A percentile compares a stretch with the other conserved stretches of the same genome.
These are phyloP conservation scores for Steinernema khuongi DNA, from an alignment of 1,140 invertebrate genomes.

Conservation along the genomic window DNA sequence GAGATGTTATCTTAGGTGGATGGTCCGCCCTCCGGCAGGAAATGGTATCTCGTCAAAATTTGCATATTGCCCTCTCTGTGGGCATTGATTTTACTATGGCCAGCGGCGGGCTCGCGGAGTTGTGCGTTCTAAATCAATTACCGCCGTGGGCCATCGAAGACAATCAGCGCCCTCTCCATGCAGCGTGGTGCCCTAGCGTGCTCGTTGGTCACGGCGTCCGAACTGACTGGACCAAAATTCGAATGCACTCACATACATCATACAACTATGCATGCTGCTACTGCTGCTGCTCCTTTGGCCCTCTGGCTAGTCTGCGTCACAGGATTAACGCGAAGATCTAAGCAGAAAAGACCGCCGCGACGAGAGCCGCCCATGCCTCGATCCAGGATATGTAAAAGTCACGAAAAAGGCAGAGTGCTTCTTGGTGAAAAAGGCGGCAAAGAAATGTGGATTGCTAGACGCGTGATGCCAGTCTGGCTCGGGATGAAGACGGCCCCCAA, in stretches of 20 bases:
- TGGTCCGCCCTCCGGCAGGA: not conserved
- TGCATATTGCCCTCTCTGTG: not conserved
- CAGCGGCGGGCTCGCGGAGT: not conserved
- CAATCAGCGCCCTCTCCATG: conserved; percentile 14
- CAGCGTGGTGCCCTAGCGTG: conserved; percentile 6
- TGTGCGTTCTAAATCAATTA: conserved; percentile 15
- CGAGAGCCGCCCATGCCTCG: not conserved
- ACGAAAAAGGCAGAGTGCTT: not conserved
- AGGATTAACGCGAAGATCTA: conserved; percentile 16
- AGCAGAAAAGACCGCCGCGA: not conserved
- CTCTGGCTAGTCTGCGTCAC: not conserved
- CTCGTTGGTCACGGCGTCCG: not conserved
- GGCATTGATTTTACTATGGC: conserved; percentile 6
- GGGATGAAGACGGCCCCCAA: too few relatives aligned
- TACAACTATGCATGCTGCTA: conserved; percentile 12
- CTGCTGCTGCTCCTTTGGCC: too few relatives aligned
- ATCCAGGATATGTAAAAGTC: not conserved
- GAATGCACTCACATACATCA: conserved; percentile 11
- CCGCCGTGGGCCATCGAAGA: conserved; percentile 16
- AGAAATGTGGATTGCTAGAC: not conserved
- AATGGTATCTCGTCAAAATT: not conserved
- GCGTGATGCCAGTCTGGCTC: too few relatives aligned
- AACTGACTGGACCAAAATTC: not conserved
- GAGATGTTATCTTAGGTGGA: not conserved
- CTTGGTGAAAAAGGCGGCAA: not conserved